Evolutionary conservation across 1,140 invertebrate genomes (phyloP).

Genomic region (Drosophila pachea): DNA sequence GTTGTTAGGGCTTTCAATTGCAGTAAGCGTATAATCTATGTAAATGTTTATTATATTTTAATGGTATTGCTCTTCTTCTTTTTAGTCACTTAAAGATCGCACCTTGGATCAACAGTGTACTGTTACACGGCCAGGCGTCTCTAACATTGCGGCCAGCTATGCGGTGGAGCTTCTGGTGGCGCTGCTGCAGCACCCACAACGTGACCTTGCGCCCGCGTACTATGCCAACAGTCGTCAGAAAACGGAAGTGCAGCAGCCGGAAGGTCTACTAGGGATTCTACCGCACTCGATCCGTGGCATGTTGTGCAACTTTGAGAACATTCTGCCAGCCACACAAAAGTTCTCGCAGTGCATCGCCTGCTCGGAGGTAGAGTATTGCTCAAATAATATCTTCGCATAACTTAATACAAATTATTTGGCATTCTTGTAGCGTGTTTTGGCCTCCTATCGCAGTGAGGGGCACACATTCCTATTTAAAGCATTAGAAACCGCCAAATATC

Average conservation of each 20-base stretch:
- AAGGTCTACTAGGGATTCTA: slow-evolving; percentile 89
- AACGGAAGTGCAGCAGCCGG: slow-evolving; percentile 73
- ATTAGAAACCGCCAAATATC: slow-evolving; percentile 90
- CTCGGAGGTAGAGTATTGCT: slow-evolving; percentile 80
- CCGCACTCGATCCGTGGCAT: slow-evolving; percentile 97
- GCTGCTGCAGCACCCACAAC: slow-evolving; percentile 90
- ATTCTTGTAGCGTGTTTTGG: slow-evolving; percentile 54
- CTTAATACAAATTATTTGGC: neutral
- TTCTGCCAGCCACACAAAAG: slow-evolving; percentile 89
- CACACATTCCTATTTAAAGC: slow-evolving; percentile 90
- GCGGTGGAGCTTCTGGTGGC: slow-evolving; percentile 95
- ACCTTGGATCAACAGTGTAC: slow-evolving; percentile 99
- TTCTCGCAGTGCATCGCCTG: slow-evolving; percentile 97
- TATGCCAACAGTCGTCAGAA: slow-evolving; percentile 79
- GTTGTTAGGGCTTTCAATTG: neutral
- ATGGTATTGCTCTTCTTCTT: neutral
- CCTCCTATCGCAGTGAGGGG: slow-evolving; percentile 79
- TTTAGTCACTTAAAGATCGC: slow-evolving; percentile 92
- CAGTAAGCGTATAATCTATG: no score
- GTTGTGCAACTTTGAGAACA: slow-evolving; percentile 88
- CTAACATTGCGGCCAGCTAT: slow-evolving; percentile 92
- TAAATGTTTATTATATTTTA: no score
- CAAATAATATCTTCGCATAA: neutral
- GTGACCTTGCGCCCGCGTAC: slow-evolving; percentile 84
- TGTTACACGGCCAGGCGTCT: slow-evolving; percentile 96